Evolutionary conservation across 2,888 invertebrate genomes (phyloP), one percentile per base, ranked within the genome.

Genomic region (Cataglyphis altisquamis): DNA sequence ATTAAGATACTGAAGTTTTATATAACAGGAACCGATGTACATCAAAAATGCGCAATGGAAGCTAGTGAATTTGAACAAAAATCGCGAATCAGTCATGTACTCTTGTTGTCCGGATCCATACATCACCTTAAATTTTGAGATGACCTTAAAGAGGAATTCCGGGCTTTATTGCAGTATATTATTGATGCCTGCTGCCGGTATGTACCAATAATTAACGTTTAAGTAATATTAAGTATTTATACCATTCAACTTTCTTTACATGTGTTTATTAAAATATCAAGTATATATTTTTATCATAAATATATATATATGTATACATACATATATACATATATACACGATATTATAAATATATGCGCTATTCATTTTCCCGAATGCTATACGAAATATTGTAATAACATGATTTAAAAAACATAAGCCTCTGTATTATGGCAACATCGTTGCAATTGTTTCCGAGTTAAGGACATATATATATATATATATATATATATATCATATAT

Each of bases 141-240:
- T 97, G 32, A 95, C 95, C 1, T 90, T 97, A 18, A 92, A 95
- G 74, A 95, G 97, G 87, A 95, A 95, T 66, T 96, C 97, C 0
- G 95, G 96, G 0, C 95, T 96, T 84, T 97, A 97, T 92, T 96
- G 95, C 73, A 96, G 96, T 2, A 94, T 97, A 21, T 95, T 97
- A 63, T 95, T 97, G 64, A 96, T 96, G n/a, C 97, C 97, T 1
- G 96, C 96, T 1, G 94, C 96, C 85, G 95, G 96, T 96, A 93
- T 92, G 91, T 91, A 55, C 3, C 0, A 36, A 21, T 21, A 74
- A 62, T 45, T 75, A 52, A 55, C 25, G 1, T 64, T 64, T 64
- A 63, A 36, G 15, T 32, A 74, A 15, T 12, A 6, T 29, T 60
- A 73, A 45, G 1, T 48, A 18, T 48, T 48, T 48, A 48, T 48